Evolutionary conservation across 2,888 invertebrate genomes (phyloP).

Genomic region (Laspeyria flexula): DNA sequence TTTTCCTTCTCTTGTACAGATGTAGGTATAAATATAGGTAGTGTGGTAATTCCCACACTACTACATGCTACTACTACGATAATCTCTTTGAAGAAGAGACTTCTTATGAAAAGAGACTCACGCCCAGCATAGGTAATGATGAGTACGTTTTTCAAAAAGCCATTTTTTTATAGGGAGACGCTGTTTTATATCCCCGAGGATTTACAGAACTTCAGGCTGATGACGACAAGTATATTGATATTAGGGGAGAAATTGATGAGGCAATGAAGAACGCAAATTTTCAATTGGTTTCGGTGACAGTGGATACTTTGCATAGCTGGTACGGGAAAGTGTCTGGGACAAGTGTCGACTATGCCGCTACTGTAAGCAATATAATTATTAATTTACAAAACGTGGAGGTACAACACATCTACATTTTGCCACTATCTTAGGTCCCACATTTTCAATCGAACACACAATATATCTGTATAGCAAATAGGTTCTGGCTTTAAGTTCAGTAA

Average conservation of each 20-base stretch:
- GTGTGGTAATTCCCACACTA: too few species aligned
- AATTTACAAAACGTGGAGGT: neutral
- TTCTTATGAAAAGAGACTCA: too few species aligned
- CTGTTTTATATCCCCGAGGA: slow-evolving; percentile 73
- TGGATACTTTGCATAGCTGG: slow-evolving; percentile 68
- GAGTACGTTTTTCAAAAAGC: neutral
- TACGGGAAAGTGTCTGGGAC: slow-evolving; percentile 67
- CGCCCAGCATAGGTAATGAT: too few species aligned
- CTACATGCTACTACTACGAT: too few species aligned
- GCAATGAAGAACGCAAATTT: slow-evolving; percentile 71
- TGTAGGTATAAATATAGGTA: too few species aligned
- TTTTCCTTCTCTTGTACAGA: too few species aligned
- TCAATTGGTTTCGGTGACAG: slow-evolving; percentile 54
- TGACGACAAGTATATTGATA: slow-evolving; percentile 73
- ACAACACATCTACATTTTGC: too few species aligned
- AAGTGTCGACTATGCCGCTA: slow-evolving; percentile 75
- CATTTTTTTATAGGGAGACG: slow-evolving; percentile 64
- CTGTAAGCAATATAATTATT: slow-evolving; percentile 58
- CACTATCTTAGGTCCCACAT: too few species aligned
- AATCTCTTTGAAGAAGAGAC: too few species aligned
- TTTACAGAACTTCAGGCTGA: slow-evolving; percentile 57
- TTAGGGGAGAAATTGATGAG: slow-evolving; percentile 73
- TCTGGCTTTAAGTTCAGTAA: too few species aligned
- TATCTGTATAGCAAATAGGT: too few species aligned
- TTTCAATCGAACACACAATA: too few species aligned